These are phyloP conservation scores for Avahi laniger DNA, from an alignment of 2,797 vertebrate genomes.

Conservation along the genomic window DNA sequence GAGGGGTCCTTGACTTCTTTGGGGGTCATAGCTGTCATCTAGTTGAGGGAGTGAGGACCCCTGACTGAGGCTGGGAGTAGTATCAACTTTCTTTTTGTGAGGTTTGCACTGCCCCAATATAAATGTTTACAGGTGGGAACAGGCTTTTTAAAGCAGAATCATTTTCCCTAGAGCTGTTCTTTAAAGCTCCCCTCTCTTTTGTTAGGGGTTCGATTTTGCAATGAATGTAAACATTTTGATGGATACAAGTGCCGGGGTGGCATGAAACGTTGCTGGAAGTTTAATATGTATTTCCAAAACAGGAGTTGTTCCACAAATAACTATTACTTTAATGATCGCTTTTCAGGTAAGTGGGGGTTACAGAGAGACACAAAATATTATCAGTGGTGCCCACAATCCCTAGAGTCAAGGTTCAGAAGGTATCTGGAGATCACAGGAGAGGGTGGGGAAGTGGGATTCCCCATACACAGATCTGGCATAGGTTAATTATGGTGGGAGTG, in stretches of 20 bases:
- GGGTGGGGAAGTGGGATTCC: not conserved
- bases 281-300: accelerated
- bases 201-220: not conserved
- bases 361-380: not conserved
- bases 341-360: not conserved
- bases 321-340: not conserved
- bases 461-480: not conserved
- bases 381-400: not conserved
- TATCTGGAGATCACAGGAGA: not conserved
- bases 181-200: not conserved
- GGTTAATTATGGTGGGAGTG: not conserved
- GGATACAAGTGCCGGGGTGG: accelerated
- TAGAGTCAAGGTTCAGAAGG: not conserved
- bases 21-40: not conserved
- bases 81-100: not conserved
- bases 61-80: not conserved
- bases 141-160: not conserved
- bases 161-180: not conserved
- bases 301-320: constrained; percentile 45
- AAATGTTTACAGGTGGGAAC: not conserved
- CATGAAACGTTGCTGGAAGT: constrained; percentile 47
- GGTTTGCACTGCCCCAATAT: not conserved
- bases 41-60: not conserved
- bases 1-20: not conserved
- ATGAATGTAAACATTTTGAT: not conserved